Base-by-base conservation (phyloP, 1,140 invertebrate species). In the Hypothenemus hampei region DNA sequence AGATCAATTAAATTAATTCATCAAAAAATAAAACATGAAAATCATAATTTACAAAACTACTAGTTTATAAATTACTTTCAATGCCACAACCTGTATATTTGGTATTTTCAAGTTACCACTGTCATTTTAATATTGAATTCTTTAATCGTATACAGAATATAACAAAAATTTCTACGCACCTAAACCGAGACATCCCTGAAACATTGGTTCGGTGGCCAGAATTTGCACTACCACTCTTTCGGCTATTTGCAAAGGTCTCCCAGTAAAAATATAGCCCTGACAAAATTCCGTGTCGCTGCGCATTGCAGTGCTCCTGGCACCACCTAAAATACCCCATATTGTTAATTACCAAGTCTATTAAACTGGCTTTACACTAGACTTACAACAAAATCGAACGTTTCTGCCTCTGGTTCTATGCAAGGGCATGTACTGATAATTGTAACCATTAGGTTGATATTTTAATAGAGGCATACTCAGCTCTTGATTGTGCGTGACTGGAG, bases 241-340 rank as follows among this genome's bases (percentile, higher is more conserved):
- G 3, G 89, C 90, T 18, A 90, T 80, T 23, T 84, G 77, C 62
- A 97, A 75, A 4, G 93, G 91, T 11, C 89, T 73, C 3, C 83
- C 81, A 1, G 91, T 92, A 69, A 98, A 97, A 0, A 96, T 89
- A 72, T 97, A 97, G 1, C 91, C 93, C 71, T 96, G 91, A 66
- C 89, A 91, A 71, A 93, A 97, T 68, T 96, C 92, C 0, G 87
- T 85, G 58, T 87, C 83, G 2, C 78, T 79, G 47, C 94, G 77
- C 1, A 84, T 82, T 0, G 93, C 93, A 0, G 93, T 80, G 22
- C 83, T 87, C 41, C 88, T 79, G 59, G 87, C 86, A 37, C 82
- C 82, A 35, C 84, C 48, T 51, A n/a, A 31, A 41, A 41, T 19
- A n/a, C n/a, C n/a, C n/a, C n/a, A n/a, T n/a, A n/a, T n/a, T n/a